Evolutionary conservation across 2,888 invertebrate genomes (phyloP).

Genomic region (Eueremaeus valkanovi): DNA sequence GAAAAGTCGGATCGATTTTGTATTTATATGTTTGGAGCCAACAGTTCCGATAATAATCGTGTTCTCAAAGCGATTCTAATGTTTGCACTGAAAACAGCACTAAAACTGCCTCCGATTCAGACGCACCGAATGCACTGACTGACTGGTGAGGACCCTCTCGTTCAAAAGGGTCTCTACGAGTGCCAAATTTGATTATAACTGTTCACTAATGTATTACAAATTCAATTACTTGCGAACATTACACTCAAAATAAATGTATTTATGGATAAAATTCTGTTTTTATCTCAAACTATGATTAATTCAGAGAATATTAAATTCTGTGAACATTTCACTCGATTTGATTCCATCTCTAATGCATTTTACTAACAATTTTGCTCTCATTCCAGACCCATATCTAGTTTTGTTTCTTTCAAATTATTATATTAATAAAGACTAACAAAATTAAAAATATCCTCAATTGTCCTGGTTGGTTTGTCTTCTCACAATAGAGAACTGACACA

Average conservation of each 20-base stretch:
- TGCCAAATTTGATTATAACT: conserved; percentile 31
- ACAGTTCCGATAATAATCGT: no score
- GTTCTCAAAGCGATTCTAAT: no score
- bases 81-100: no score
- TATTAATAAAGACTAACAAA: background rate
- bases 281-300: conserved; percentile 17
- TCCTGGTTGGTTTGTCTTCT: background rate
- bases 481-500: background rate
- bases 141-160: conserved; percentile 32
- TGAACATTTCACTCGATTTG: background rate
- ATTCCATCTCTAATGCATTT: background rate
- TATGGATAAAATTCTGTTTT: conserved; percentile 17
- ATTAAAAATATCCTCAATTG: no score
- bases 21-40: no score
- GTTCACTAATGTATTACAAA: conserved; percentile 27
- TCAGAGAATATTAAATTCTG: background rate
- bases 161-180: conserved; percentile 10
- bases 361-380: background rate
- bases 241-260: conserved; percentile 16
- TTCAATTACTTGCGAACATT: conserved; percentile 22
- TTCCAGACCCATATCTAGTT: background rate
- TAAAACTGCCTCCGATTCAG: no score
- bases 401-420: background rate
- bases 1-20: no score
- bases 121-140: background rate